A percentile compares a stretch with the other conserved stretches of the same genome.
These are phyloP conservation scores for Pempheris klunzingeri DNA, from an alignment of 2,797 vertebrate genomes.

Conservation along the genomic window DNA sequence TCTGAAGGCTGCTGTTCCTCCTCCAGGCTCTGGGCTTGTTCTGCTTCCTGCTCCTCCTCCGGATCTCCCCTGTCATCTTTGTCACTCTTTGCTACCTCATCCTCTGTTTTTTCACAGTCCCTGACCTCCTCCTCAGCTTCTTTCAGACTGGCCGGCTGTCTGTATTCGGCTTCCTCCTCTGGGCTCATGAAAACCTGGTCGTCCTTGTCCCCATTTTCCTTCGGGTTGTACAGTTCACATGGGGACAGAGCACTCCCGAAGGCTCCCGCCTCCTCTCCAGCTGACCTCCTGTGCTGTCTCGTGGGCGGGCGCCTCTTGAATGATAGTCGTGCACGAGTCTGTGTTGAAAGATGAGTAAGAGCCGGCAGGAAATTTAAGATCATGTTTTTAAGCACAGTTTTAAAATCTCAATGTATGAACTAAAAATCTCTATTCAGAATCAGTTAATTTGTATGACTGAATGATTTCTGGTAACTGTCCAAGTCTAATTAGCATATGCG, in stretches of 20 bases:
- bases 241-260: constrained; percentile 39
- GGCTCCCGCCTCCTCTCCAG: constrained; percentile 69
- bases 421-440: background rate
- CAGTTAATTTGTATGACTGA: background rate
- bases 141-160: constrained; percentile 24
- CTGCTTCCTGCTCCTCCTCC: constrained; percentile 43
- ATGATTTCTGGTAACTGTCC: background rate
- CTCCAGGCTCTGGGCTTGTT: constrained; percentile 34
- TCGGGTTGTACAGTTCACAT: constrained; percentile 57
- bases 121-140: constrained; percentile 47
- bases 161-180: constrained; percentile 36
- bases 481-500: constrained; percentile 26
- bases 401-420: too few species aligned
- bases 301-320: constrained; percentile 86
- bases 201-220: constrained; percentile 69
- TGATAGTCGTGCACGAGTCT: constrained; percentile 85
- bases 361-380: background rate
- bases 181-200: constrained; percentile 55
- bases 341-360: constrained; percentile 15
- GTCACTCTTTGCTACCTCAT: constrained; percentile 42
- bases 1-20: constrained; percentile 45
- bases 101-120: constrained; percentile 60
- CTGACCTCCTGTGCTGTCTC: constrained; percentile 84
- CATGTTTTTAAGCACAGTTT: background rate
- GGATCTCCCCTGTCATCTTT: background rate